Conservation (phyloP, 2,888 invertebrate genomes). For the Sinopyrophorus schimmeli region DNA sequence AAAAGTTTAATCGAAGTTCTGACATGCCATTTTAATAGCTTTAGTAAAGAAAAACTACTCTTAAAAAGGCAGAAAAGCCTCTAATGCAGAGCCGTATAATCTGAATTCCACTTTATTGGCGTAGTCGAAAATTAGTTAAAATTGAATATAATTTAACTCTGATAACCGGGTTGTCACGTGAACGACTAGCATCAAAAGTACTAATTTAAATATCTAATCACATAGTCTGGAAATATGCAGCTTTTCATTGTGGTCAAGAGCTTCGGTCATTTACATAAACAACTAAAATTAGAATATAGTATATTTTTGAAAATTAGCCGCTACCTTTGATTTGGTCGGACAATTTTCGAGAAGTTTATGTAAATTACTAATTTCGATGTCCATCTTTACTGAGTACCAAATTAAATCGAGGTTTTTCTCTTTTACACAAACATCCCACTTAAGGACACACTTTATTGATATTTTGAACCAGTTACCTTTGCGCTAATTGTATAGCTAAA, state of each 20-base stretch:
- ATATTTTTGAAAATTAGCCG: slow-evolving; percentile 20
- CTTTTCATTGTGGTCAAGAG: slow-evolving; percentile 18
- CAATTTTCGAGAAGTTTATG: slow-evolving; percentile 13
- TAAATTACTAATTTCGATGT: slow-evolving; percentile 8
- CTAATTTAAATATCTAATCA: slow-evolving; percentile 40
- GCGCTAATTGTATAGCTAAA: no score
- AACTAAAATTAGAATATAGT: slow-evolving; percentile 24
- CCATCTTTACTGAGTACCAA: not conserved
- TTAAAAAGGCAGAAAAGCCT: no score
- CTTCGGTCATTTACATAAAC: slow-evolving; percentile 24
- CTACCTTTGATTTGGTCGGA: slow-evolving; percentile 17
- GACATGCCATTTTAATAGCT: no score
- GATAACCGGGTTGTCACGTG: slow-evolving; percentile 26
- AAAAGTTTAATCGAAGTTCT: no score
- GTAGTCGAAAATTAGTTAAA: slow-evolving; percentile 17
- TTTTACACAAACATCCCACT: no score
- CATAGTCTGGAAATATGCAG: slow-evolving; percentile 34
- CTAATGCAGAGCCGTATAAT: no score
- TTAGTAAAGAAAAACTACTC: no score
- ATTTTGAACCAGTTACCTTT: no score
- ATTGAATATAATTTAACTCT: slow-evolving; percentile 21
- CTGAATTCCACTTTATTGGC: no score
- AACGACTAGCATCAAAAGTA: slow-evolving; percentile 22
- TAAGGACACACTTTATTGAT: no score
- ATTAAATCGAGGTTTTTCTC: no score